Evolutionary conservation across 2,797 vertebrate species (phyloP), one percentile per base, ranked within the genome.

Genomic region (Thunnus albacares): DNA sequence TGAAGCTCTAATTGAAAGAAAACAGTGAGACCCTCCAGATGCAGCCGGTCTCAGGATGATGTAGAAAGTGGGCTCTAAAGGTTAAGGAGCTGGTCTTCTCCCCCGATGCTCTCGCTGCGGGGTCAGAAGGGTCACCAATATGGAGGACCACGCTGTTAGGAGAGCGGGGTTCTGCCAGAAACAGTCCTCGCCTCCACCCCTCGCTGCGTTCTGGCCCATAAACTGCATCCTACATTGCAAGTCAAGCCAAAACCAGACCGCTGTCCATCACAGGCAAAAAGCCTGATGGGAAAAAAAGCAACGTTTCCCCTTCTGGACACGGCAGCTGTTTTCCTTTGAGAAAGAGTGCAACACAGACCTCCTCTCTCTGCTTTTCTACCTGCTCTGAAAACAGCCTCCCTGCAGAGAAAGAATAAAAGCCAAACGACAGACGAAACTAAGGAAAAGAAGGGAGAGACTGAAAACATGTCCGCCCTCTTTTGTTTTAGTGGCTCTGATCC

Each of bases 281-380:
- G 94, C 89, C 91, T 95, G 96, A 96, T 95, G 96, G 96, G 95
- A 96, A 97, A 96, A 95, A 96, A 96, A 91, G 75, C 91, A 87
- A 91, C 68, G 82, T 90, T 97, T 97, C 96, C 96, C 96, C 96
- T 96, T 93, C 94, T 86, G 94, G 95, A 96, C 95, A 92, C 82
- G 77, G 89, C 96, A 97, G 97, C 96, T 98, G 97, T 96, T 96
- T 96, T 96, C 95, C 96, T 94, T 93, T 49, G 95, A 94, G 94
- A 93, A 87, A 84, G 35, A 82, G 63, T 9, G 8, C 12, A 53
- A 56, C 85, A 93, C 91, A 93, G 93, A 87, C 83, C 82, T 87
- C 74, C 58, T 35, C 71, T 33, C 75, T 74, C 64, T 47, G 24
- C 30, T 51, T 96, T 95, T 96, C 92, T 81, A 84, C 97, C 97